These are phyloP conservation scores for Notamacropus eugenii DNA, from an alignment of 2,797 vertebrate genomes.

Conservation along the genomic window DNA sequence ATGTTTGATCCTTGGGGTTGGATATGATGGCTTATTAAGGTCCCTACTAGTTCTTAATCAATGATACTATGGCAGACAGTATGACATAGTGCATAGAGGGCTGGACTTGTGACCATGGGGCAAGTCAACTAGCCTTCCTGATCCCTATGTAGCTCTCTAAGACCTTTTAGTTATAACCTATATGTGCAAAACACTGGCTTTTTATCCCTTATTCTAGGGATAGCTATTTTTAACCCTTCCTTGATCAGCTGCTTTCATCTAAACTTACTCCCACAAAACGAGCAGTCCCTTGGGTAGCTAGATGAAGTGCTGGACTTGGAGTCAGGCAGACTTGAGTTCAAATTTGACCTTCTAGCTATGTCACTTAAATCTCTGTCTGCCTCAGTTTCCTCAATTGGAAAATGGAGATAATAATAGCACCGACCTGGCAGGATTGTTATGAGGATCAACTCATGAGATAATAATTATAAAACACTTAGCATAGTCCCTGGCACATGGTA, in stretches of 20 bases:
- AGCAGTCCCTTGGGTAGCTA: not conserved
- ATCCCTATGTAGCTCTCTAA: not conserved
- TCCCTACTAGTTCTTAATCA: not conserved
- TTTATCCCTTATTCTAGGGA: not conserved
- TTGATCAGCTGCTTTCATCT: not conserved
- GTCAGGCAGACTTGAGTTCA: not conserved
- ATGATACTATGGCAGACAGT: not conserved
- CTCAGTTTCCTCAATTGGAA: not conserved
- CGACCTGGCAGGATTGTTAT: not conserved
- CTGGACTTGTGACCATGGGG: not conserved
- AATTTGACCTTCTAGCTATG: not conserved
- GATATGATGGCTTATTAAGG: not conserved
- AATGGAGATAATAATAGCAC: not conserved
- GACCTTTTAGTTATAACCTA: not conserved
- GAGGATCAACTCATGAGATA: not conserved
- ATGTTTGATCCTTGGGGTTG: not conserved
- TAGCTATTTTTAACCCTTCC: not conserved
- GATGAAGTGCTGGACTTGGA: not conserved
- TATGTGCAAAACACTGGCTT: not conserved
- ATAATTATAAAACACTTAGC: accelerated
- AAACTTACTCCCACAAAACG: not conserved
- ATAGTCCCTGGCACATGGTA: not conserved
- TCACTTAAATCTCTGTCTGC: not conserved
- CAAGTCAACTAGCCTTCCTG: not conserved
- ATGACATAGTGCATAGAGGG: not conserved